Percentiles rank a stretch among this genome's conserved stretches.
These are phyloP conservation scores for Choristoneura fumiferana DNA, from an alignment of 1,140 invertebrate species.

Conservation along the genomic window DNA sequence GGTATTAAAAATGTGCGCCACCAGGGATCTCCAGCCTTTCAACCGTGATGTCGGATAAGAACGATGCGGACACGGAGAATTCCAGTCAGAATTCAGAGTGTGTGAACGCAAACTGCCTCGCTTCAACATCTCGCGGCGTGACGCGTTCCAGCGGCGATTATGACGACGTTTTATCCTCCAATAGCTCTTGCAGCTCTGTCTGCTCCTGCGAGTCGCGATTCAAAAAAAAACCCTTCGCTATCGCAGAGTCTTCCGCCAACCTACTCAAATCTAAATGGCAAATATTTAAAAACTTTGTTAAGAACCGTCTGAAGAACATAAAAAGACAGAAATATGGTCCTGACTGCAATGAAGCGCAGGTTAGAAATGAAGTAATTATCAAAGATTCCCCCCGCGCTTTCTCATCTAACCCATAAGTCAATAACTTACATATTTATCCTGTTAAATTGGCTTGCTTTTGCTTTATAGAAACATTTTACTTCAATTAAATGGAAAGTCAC, in stretches of 20 bases:
- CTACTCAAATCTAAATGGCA: constrained; percentile 46
- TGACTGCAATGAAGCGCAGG: neutral
- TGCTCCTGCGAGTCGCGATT: constrained; percentile 39
- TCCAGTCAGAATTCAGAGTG: no score
- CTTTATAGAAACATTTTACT: no score
- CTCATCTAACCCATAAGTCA: no score
- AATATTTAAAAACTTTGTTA: constrained; percentile 40
- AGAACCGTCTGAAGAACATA: constrained; percentile 27
- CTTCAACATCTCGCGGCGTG: constrained; percentile 45
- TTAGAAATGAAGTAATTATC: constrained; percentile 1
- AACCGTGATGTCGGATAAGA: no score
- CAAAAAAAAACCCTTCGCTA: constrained; percentile 38
- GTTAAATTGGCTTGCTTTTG: no score
- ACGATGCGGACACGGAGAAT: no score
- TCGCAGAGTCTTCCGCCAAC: constrained; percentile 40
- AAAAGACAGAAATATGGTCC: constrained; percentile 19
- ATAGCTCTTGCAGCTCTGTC: constrained; percentile 32
- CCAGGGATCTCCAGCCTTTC: no score
- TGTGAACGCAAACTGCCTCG: constrained; percentile 28
- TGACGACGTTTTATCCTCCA: constrained; percentile 33
- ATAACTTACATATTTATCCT: no score
- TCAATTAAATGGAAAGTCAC: no score
- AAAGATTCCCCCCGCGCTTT: no score
- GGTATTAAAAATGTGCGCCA: no score
- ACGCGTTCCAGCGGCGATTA: constrained; percentile 42